Conservation (phyloP, 2,888 invertebrate genomes). For the Nematopogon swammerdamellus region DNA sequence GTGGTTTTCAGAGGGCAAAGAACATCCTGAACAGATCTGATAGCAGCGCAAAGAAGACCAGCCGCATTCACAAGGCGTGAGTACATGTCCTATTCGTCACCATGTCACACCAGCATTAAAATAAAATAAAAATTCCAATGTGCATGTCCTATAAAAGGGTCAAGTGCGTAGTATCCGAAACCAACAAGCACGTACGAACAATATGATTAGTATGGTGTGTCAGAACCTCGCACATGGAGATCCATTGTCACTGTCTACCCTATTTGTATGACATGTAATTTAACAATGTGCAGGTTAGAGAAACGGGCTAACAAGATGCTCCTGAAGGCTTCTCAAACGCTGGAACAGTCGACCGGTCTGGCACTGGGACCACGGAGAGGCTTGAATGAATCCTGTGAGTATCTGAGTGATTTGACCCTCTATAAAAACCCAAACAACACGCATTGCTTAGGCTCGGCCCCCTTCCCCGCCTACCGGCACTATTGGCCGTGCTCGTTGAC, state of each 20-base stretch:
- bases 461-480: slow-evolving; percentile 72
- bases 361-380: slow-evolving; percentile 67
- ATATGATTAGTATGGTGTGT: too few species aligned
- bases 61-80: slow-evolving; percentile 79
- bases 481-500: slow-evolving; percentile 79
- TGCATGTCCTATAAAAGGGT: too few species aligned
- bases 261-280: not conserved
- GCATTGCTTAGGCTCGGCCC: too few species aligned
- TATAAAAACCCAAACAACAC: too few species aligned
- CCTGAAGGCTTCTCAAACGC: slow-evolving; percentile 76
- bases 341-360: slow-evolving; percentile 78
- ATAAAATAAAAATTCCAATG: slow-evolving; percentile 1
- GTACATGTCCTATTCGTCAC: too few species aligned
- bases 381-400: slow-evolving; percentile 35
- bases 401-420: not conserved
- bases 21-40: slow-evolving; percentile 72
- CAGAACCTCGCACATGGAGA: too few species aligned
- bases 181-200: too few species aligned
- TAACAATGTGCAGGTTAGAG: slow-evolving; percentile 55
- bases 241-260: too few species aligned
- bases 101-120: not conserved
- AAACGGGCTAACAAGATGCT: slow-evolving; percentile 81
- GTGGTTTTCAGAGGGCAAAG: slow-evolving; percentile 58
- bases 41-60: slow-evolving; percentile 71
- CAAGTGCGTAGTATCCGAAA: too few species aligned